These are phyloP conservation scores for Glossophaga mutica DNA, from an alignment of 2,797 vertebrate species.

Conservation along the genomic window DNA sequence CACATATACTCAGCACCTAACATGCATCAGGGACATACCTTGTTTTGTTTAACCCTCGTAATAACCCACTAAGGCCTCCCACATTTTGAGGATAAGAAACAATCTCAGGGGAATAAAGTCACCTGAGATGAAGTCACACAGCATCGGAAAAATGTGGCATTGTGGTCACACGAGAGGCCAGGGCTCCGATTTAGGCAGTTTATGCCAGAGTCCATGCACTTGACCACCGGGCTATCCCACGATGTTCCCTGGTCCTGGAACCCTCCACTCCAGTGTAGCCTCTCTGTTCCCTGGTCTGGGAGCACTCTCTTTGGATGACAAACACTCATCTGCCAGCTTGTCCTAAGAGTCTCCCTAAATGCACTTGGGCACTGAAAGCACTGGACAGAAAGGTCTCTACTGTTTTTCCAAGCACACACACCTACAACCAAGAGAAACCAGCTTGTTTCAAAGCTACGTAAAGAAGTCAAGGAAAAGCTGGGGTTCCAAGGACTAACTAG, in stretches of 20 bases:
- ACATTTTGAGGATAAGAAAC: background rate
- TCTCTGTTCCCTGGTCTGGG: background rate
- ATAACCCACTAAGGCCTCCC: background rate
- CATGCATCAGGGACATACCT: background rate
- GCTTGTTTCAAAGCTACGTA: background rate
- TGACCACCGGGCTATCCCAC: background rate
- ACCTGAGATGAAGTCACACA: background rate
- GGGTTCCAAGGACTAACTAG: background rate
- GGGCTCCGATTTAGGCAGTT: background rate
- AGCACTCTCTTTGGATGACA: background rate
- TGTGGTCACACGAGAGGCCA: background rate
- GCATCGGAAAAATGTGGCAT: background rate
- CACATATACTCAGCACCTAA: background rate
- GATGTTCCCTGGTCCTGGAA: background rate
- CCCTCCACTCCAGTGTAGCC: background rate
- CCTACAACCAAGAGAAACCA: background rate
- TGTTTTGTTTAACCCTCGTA: background rate
- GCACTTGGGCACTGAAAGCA: background rate
- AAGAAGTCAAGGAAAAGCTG: background rate
- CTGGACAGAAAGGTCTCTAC: background rate
- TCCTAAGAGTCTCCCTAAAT: background rate
- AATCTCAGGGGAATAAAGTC: background rate
- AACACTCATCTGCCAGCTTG: background rate
- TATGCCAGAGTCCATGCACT: background rate
- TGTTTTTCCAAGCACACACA: background rate